A percentile compares a stretch with the other conserved stretches of the same genome.
phyloP scores from a whole-genome alignment of 2,888 invertebrate genomes.

The Cantharis rufa region DNA sequence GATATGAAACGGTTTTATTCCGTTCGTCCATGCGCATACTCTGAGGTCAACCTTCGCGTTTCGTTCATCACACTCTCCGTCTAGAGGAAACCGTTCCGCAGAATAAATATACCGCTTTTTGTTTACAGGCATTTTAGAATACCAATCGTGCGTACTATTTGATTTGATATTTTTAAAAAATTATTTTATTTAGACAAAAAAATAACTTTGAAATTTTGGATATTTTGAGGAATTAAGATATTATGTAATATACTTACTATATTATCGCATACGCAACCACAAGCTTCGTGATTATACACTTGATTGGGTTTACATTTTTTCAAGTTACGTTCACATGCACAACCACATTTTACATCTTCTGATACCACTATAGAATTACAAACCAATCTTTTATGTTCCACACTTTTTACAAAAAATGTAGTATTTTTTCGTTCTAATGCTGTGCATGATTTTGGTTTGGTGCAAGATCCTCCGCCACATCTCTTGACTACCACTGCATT shows the following conservation, averaged over 20 bases:
- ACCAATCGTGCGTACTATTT: not conserved
- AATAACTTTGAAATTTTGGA: not conserved
- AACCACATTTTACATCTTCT: slow-evolving; percentile 45
- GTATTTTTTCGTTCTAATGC: slow-evolving; percentile 34
- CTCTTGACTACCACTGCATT: slow-evolving; percentile 46
- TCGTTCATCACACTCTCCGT: not conserved
- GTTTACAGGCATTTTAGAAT: not conserved
- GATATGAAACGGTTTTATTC: not conserved
- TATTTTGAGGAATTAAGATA: no score
- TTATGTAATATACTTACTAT: slow-evolving; percentile 33
- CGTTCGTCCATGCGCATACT: not conserved
- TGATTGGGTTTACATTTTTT: slow-evolving; percentile 42
- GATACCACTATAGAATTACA: slow-evolving; percentile 44
- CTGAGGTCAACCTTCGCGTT: not conserved
- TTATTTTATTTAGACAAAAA: not conserved
- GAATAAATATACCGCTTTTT: not conserved
- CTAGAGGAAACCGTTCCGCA: not conserved
- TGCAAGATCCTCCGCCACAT: slow-evolving; percentile 47
- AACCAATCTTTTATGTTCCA: slow-evolving; percentile 25
- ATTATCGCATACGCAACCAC: slow-evolving; percentile 47
- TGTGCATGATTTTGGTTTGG: slow-evolving; percentile 41
- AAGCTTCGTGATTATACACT: slow-evolving; percentile 42
- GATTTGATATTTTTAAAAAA: not conserved
- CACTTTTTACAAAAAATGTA: slow-evolving; percentile 39
- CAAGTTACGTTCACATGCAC: slow-evolving; percentile 41